Conservation (phyloP, 2,113 vertebrate species). For the Oryzias curvinotus region DNA sequence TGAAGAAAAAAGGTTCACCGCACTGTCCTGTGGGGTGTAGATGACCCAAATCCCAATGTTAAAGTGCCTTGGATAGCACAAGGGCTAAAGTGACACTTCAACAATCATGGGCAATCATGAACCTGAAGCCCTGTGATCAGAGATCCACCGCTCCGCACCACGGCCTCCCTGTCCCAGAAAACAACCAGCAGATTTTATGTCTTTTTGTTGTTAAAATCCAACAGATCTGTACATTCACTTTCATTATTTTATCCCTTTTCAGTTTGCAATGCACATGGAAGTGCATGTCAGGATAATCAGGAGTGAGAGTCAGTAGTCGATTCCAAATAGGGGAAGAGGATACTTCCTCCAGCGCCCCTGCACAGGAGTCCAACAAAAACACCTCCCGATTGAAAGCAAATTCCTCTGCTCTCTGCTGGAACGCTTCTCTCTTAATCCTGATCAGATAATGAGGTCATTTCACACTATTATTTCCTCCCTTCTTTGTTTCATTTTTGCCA, state of each 20-base stretch:
- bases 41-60: no score
- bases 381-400: constrained; percentile 81
- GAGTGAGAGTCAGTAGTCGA: constrained; percentile 67
- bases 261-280: constrained; percentile 40
- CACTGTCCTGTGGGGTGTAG: no score
- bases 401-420: constrained; percentile 77
- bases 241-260: constrained; percentile 21
- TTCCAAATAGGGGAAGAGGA: constrained; percentile 65
- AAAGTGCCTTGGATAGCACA: no score
- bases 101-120: no score
- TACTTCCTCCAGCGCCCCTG: constrained; percentile 74
- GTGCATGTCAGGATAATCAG: constrained; percentile 63
- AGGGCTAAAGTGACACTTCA: no score
- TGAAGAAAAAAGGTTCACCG: no score
- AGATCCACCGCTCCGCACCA: no score
- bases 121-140: no score
- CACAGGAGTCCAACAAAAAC: constrained; percentile 84
- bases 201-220: background rate
- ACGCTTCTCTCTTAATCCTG: constrained; percentile 76
- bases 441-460: constrained; percentile 81
- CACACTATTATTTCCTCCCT: constrained; percentile 74
- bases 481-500: constrained; percentile 63
- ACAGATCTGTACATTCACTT: background rate
- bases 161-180: no score
- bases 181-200: constrained; percentile 18